phyloP scores from a whole-genome alignment of 2,888 invertebrate genomes.

The Teleiodes luculella region DNA sequence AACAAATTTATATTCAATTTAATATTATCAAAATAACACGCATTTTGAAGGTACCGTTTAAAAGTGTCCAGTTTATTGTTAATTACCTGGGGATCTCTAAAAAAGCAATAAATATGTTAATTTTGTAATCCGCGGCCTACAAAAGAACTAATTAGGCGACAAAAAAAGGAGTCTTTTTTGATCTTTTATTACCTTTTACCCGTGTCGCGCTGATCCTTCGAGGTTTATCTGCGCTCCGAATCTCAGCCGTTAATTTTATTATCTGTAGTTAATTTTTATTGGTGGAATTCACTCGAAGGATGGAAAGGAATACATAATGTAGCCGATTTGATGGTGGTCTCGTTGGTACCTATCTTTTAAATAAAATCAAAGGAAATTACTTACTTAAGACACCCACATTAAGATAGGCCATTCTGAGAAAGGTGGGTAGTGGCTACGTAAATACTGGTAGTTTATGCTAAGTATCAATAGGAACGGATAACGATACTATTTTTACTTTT shows the following conservation, averaged over 20 bases:
- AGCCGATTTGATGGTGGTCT: neutral
- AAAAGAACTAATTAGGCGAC: constrained; percentile 12
- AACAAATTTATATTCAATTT: too few relatives aligned
- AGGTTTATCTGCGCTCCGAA: constrained; percentile 5
- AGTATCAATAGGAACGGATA: too few relatives aligned
- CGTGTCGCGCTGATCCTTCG: constrained; percentile 8
- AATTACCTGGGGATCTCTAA: neutral
- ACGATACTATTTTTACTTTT: too few relatives aligned
- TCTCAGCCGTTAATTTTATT: constrained; percentile 13
- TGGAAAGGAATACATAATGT: neutral
- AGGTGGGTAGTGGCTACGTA: too few relatives aligned
- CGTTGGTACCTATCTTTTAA: neutral
- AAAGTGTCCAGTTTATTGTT: neutral
- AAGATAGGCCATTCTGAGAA: too few relatives aligned
- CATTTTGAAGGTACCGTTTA: neutral
- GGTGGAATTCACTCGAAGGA: neutral
- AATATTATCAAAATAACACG: neutral
- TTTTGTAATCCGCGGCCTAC: constrained; percentile 6
- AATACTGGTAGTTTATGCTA: too few relatives aligned
- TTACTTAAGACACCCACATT: too few relatives aligned
- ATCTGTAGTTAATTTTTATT: constrained; percentile 6
- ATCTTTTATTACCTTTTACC: constrained; percentile 6
- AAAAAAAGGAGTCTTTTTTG: neutral
- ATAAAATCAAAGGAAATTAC: neutral
- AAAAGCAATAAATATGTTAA: constrained; percentile 14